Conservation (phyloP, 2,888 invertebrate species). For the Bellardia pandia region DNA sequence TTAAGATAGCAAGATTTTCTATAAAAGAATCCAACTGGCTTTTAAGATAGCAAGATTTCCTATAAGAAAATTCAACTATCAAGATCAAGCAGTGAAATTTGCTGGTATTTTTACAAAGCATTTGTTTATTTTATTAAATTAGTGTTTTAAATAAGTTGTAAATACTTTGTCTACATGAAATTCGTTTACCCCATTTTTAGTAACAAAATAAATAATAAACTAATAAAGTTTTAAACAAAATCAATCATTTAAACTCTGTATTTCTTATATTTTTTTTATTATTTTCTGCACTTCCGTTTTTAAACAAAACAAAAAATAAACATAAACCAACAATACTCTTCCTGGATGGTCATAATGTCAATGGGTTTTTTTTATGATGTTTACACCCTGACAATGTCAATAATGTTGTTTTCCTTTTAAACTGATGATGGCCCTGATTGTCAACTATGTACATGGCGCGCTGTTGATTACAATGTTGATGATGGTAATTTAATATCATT, state of each 20-base stretch:
- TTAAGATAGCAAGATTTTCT: too few relatives aligned
- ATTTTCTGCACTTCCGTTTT: slow-evolving; percentile 6
- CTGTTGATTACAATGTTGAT: not conserved
- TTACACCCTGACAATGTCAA: slow-evolving; percentile 16
- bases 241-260: slow-evolving; percentile 25
- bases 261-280: slow-evolving; percentile 35
- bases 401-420: slow-evolving; percentile 13
- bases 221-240: slow-evolving; percentile 8
- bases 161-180: too few relatives aligned
- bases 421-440: not conserved
- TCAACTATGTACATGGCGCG: not conserved
- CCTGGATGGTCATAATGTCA: slow-evolving; percentile 45
- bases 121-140: too few relatives aligned
- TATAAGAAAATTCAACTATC: too few relatives aligned
- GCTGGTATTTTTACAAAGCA: too few relatives aligned
- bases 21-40: too few relatives aligned
- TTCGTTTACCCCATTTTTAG: too few relatives aligned
- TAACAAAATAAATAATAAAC: not conserved
- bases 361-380: slow-evolving; percentile 23
- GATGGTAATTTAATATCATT: slow-evolving; percentile 17
- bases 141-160: too few relatives aligned
- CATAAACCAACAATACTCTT: not conserved
- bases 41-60: too few relatives aligned
- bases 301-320: not conserved
- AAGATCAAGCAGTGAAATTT: too few relatives aligned